Evolutionary conservation across 2,888 invertebrate genomes (phyloP), one percentile per base, ranked within the genome.

Genomic region (Bibio marci): DNA sequence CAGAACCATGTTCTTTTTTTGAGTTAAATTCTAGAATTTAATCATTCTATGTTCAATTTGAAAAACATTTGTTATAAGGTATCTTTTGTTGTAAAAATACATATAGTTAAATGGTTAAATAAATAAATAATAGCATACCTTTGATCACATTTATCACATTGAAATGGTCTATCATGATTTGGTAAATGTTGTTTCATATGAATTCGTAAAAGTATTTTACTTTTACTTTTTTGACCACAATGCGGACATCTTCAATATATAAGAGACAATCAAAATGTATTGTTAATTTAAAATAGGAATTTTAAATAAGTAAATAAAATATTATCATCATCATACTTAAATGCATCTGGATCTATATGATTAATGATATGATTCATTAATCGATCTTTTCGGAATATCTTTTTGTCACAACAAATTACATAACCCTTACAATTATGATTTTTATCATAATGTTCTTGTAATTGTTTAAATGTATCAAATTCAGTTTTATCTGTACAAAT

Each of bases 101-200:
- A 22, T 22, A 22, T 4, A 22, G 4, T 22, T 4, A 22, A 22
- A 22, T 4, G 22, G 22, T 22, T 22, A n/a, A n/a, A n/a, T n/a
- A n/a, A n/a, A n/a, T n/a, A n/a, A n/a, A n/a, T n/a, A n/a, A n/a
- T n/a, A n/a, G n/a, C n/a, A 6, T 22, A 22, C 22, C 22, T 43
- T 34, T 45, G 43, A 12, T 39, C 36, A 30, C 46, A 46, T 30
- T 39, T 41, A 11, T 37, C 30, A 30, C 46, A 46, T 33, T 42
- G 26, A 38, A 43, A 46, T 13, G 40, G 39, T 36, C 44, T 32
- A n/a, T 44, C 36, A n/a, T 44, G 44, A 13, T 35, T 18, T 10
- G 46, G 46, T 30, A 46, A 35, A 41, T 46, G 46, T 27, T 44
- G 45, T 35, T 44, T 44, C 45, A 46, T 43, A 37, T 46, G 46